These are phyloP conservation scores for Melopsittacus undulatus DNA, from an alignment of 2,797 vertebrate species.

Conservation along the genomic window DNA sequence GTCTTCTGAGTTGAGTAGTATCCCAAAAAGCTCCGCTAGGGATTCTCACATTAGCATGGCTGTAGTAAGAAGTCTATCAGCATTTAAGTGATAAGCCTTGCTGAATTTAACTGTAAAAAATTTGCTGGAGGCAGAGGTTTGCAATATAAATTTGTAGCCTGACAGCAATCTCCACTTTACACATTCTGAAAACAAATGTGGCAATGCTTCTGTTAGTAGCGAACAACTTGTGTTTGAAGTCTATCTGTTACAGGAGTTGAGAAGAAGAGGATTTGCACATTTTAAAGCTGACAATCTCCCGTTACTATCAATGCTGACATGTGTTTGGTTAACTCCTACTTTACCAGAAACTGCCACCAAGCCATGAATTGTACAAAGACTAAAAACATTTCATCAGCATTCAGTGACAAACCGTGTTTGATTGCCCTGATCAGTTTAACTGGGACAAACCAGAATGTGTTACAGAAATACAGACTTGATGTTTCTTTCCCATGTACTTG, in stretches of 20 bases:
- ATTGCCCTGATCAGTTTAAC: not conserved
- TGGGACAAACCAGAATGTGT: not conserved
- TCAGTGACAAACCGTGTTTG: not conserved
- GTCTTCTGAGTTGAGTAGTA: not conserved
- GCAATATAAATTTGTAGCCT: constrained; percentile 35
- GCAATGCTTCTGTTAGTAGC: constrained; percentile 33
- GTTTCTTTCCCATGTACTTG: not conserved
- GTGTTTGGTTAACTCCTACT: constrained; percentile 6
- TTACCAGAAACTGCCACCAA: not conserved
- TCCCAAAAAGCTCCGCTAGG: not conserved
- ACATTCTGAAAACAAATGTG: constrained; percentile 57
- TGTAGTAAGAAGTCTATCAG: not conserved
- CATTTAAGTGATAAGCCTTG: constrained; percentile 19
- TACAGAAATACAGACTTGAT: not conserved
- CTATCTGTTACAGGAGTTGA: constrained; percentile 3
- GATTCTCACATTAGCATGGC: constrained; percentile 1
- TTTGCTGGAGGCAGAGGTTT: constrained; percentile 34
- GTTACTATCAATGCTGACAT: not conserved
- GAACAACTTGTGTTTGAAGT: constrained; percentile 15
- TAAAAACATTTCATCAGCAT: not conserved
- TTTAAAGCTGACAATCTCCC: constrained; percentile 23
- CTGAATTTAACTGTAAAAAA: constrained; percentile 40
- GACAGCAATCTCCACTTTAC: constrained; percentile 39
- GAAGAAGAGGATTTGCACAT: constrained; percentile 32
- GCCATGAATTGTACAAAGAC: not conserved